Evolutionary conservation across 2,113 vertebrate species (phyloP).

Genomic region (Scomber colias): DNA sequence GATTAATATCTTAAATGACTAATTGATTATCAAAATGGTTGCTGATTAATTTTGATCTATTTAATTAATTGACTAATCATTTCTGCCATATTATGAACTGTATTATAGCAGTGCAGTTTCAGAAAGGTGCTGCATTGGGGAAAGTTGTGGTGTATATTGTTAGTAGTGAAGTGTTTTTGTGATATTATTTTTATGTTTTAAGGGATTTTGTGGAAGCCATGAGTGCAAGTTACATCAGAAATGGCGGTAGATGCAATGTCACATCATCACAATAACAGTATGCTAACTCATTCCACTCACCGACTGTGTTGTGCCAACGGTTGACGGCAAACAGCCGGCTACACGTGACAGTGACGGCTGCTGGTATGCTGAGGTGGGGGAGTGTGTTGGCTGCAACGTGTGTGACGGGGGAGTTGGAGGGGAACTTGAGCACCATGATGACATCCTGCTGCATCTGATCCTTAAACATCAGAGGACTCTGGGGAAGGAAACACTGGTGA

Average conservation of each 20-base stretch:
- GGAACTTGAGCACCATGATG: conserved; percentile 99
- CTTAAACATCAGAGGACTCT: conserved; percentile 99
- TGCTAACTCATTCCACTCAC: conserved; percentile 80
- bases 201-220: too few relatives aligned
- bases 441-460: conserved; percentile 99
- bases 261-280: background rate
- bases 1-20: background rate
- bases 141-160: background rate
- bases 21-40: background rate
- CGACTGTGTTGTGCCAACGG: conserved; percentile 99
- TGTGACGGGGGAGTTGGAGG: conserved; percentile 98
- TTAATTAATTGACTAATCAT: background rate
- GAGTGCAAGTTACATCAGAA: too few relatives aligned
- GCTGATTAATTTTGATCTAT: too few relatives aligned
- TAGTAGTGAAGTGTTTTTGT: too few relatives aligned
- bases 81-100: background rate
- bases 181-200: too few relatives aligned
- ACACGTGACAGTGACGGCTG: conserved; percentile 97
- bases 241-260: background rate
- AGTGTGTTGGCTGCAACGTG: conserved; percentile 98
- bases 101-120: background rate
- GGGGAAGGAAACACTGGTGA: conserved; percentile 99
- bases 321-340: conserved; percentile 98
- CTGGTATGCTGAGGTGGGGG: conserved; percentile 97
- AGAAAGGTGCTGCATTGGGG: background rate